Evolutionary conservation across 2,113 vertebrate species (phyloP).

Genomic region (Scomber japonicus): DNA sequence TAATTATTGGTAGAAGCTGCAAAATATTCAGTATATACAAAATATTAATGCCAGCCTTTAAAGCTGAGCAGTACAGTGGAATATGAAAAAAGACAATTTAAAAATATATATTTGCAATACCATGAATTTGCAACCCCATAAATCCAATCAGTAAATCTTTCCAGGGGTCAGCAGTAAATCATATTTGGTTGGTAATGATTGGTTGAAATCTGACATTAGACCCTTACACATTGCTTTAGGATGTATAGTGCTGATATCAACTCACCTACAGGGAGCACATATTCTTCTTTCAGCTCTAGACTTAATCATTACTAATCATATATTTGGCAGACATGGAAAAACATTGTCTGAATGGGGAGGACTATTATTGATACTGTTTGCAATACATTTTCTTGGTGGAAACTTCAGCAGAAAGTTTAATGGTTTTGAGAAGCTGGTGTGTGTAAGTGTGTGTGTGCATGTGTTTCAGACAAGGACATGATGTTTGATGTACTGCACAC

Average conservation of each 20-base stretch:
- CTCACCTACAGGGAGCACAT: background rate
- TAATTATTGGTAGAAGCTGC: conserved; percentile 26
- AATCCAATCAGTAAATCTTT: conserved; percentile 8
- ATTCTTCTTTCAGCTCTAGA: background rate
- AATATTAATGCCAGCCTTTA: conserved; percentile 13
- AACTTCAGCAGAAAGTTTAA: background rate
- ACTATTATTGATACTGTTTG: background rate
- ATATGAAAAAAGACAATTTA: conserved; percentile 4
- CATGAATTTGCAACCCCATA: background rate
- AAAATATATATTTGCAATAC: conserved; percentile 6
- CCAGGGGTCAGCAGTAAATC: background rate
- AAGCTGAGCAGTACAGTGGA: conserved; percentile 7
- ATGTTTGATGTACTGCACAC: conserved; percentile 57
- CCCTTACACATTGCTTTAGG: background rate
- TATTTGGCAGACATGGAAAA: background rate
- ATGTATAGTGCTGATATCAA: background rate
- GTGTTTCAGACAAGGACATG: conserved; percentile 18
- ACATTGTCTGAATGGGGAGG: background rate
- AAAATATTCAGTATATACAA: conserved; percentile 21
- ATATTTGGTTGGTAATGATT: background rate
- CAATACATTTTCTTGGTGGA: background rate
- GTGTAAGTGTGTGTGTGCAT: background rate
- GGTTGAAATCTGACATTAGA: background rate
- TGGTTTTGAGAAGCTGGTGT: conserved; percentile 2
- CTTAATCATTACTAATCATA: background rate